phyloP scores from a whole-genome alignment of 2,797 vertebrate genomes.

The Pachyuromys duprasi region DNA sequence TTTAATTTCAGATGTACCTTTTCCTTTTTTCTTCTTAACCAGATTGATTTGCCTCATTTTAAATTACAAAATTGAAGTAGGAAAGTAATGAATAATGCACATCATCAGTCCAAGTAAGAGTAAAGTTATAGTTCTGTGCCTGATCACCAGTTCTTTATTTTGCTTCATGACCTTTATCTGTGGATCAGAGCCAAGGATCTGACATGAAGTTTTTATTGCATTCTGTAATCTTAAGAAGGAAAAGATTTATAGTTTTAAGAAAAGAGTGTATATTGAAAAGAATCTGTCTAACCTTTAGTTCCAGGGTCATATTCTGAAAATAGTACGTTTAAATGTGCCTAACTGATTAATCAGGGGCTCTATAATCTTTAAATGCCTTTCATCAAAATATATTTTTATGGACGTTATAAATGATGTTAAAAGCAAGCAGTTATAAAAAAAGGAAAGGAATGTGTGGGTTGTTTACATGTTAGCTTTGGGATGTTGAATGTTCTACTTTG shows the following conservation, averaged over 20 bases:
- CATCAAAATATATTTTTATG: neutral
- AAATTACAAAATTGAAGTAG: slow-evolving; percentile 38
- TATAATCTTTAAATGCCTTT: slow-evolving; percentile 54
- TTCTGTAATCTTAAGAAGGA: slow-evolving; percentile 29
- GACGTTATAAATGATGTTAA: neutral
- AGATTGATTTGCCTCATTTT: neutral
- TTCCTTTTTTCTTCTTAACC: neutral
- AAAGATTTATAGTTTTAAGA: slow-evolving; percentile 28
- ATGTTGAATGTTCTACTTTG: slow-evolving; percentile 53
- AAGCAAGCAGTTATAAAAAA: slow-evolving; percentile 41
- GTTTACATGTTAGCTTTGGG: neutral
- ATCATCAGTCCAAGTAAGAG: neutral
- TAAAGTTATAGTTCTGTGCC: slow-evolving; percentile 17
- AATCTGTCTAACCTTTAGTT: neutral
- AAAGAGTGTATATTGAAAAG: neutral
- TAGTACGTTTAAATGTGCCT: slow-evolving; percentile 13
- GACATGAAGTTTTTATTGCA: slow-evolving; percentile 4
- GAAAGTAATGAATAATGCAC: neutral
- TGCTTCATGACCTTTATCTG: slow-evolving; percentile 36
- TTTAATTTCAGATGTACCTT: neutral
- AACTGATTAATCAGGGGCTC: neutral
- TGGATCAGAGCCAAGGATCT: slow-evolving; percentile 7
- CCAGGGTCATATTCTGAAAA: neutral
- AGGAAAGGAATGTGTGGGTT: neutral
- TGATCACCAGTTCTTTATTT: slow-evolving; percentile 24